Base-by-base conservation (phyloP, 2,113 vertebrate genomes). In the Cathartes aura region DNA sequence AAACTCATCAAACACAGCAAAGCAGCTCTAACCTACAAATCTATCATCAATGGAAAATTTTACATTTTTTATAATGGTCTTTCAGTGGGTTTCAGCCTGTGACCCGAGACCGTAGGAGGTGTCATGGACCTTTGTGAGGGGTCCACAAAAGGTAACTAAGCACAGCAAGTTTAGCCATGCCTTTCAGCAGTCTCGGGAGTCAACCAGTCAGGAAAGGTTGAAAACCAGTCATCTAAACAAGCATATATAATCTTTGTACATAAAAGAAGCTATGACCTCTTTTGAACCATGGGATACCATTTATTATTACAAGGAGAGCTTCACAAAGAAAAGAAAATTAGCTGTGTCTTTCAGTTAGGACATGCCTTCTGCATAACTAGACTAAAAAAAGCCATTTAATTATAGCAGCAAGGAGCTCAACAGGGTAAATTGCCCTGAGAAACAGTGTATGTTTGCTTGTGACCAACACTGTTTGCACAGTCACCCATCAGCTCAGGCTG, bases 261-360 rank as follows among this genome's bases (percentile, higher is more conserved):
- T 87, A 91, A 95, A 95, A 94, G 93, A 91, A 83, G 30, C 74
- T 72, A 62, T 86, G 74, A 95, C 66, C 48, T 96, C 88, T 73
- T 90, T 80, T 94, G 66, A 94, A 90, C 71, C 59, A 79, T 8
- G 18, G 64, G 66, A 85, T 68, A 52, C 47, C 40, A 91, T 62
- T 58, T 66, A 92, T 76, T 87, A 86, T 86, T 70, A 68, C 45
- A 88, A 80, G 36, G 87, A 89, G 53, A 72, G 30, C 56, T 68
- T 80, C 73, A 82, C 66, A 86, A 92, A 91, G 84, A 40, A 87
- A 89, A 82, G 32, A 96, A 96, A 96, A 96, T 94, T 70, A 94
- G 64, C 76, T 78, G n/a, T 70, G 45, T 89, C 80, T 96, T 92
- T 95, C 55, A 83, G 59, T 74, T 50, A 91, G 55, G 76, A 50